Conservation (phyloP, 23 tunicate species). For the Diplosoma virens region DNA sequence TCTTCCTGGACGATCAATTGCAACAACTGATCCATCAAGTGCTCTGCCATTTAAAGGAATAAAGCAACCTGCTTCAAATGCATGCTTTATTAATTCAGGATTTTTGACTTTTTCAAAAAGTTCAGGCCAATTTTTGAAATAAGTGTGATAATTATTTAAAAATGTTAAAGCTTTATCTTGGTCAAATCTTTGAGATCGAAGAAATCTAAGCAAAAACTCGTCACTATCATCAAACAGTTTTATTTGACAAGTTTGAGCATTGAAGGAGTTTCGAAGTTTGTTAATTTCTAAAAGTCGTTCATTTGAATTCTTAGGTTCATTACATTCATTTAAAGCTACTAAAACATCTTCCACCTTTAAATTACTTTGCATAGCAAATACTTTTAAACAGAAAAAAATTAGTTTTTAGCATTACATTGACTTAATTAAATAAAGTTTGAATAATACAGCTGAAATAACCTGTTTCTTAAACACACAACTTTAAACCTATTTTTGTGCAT, state of each 20-base stretch:
- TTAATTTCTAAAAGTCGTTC: constrained; percentile 50
- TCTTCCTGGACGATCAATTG: constrained; percentile 55
- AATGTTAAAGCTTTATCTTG: constrained; percentile 49
- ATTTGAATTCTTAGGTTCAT: constrained; percentile 62
- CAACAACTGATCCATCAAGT: constrained; percentile 50
- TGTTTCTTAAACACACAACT: too few relatives aligned
- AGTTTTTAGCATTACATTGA: too few relatives aligned
- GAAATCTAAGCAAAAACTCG: constrained; percentile 52
- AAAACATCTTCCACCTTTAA: constrained; percentile 34
- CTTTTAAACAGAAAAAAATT: too few relatives aligned
- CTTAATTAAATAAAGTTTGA: too few relatives aligned
- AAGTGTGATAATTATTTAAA: constrained; percentile 56
- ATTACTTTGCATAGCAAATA: too few relatives aligned
- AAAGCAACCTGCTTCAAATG: constrained; percentile 39
- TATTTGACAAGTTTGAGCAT: neutral
- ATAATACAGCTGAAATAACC: too few relatives aligned
- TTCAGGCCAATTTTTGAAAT: constrained; percentile 37
- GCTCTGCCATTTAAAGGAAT: constrained; percentile 47
- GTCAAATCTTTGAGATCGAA: constrained; percentile 68
- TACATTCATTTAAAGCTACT: constrained; percentile 50
- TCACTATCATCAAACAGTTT: constrained; percentile 18
- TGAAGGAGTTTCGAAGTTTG: constrained; percentile 26
- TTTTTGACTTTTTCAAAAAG: constrained; percentile 68
- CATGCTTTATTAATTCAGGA: constrained; percentile 32
- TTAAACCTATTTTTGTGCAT: too few relatives aligned